A percentile compares a stretch with the other conserved stretches of the same genome.
phyloP scores from a whole-genome alignment of 2,113 vertebrate species.

The Aix galericulata region DNA sequence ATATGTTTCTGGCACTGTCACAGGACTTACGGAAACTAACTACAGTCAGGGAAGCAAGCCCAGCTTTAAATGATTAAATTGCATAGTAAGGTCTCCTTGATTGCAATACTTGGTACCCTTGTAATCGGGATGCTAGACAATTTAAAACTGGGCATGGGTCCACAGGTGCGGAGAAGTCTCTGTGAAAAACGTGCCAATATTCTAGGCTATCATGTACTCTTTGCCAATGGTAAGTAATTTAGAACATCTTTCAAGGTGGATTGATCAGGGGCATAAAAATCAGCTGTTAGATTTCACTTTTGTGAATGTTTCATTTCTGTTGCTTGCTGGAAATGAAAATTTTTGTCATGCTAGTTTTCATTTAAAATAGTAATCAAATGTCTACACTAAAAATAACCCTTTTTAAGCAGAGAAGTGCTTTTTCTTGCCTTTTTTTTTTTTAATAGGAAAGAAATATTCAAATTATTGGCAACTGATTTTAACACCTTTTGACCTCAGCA shows the following conservation, averaged over 20 bases:
- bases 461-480: background rate
- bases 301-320: background rate
- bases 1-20: conserved; percentile 5
- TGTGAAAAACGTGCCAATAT: background rate
- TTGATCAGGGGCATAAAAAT: background rate
- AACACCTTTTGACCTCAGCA: background rate
- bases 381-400: background rate
- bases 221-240: background rate
- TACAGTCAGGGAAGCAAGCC: conserved; percentile 33
- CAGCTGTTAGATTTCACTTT: background rate
- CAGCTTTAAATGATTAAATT: conserved; percentile 44
- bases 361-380: background rate
- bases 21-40: background rate
- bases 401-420: background rate
- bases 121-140: conserved; percentile 7
- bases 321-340: background rate
- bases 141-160: conserved; percentile 51
- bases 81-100: conserved; percentile 30
- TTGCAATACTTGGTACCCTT: conserved; percentile 11
- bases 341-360: background rate
- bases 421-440: background rate
- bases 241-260: conserved; percentile 19
- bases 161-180: background rate
- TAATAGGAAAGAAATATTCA: background rate
- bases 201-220: background rate